A percentile compares a stretch with the other conserved stretches of the same genome.
phyloP scores from a whole-genome alignment of 2,113 vertebrate species.

The Crotalus helleri region DNA sequence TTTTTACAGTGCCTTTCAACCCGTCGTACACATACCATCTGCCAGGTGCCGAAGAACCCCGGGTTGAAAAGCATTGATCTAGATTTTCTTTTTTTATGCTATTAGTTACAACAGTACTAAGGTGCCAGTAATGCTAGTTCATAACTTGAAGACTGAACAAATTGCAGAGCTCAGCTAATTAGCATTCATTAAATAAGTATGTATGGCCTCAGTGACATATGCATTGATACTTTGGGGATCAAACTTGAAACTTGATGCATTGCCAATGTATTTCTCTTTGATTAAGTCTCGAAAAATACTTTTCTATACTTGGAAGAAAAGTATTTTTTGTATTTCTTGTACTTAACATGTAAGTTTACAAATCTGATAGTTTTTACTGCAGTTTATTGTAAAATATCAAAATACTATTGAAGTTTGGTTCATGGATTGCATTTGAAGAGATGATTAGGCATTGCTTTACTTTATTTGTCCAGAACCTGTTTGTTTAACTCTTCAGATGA shows the following conservation, averaged over 20 bases:
- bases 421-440: background rate
- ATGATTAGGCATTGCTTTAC: background rate
- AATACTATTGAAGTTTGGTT: background rate
- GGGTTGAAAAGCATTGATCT: too few species aligned
- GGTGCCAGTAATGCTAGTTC: background rate
- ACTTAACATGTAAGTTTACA: background rate
- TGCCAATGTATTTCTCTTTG: background rate
- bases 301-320: background rate
- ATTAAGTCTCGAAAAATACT: background rate
- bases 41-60: too few species aligned
- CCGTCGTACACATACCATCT: too few species aligned
- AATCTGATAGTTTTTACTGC: background rate
- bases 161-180: background rate
- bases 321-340: background rate
- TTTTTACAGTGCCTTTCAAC: too few species aligned
- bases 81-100: background rate
- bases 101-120: background rate
- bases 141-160: background rate
- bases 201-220: background rate
- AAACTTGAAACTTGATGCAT: background rate
- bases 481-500: background rate
- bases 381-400: background rate
- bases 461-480: background rate
- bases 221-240: background rate
- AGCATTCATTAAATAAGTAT: background rate